These are phyloP conservation scores for Opisthocomus hoazin DNA, from an alignment of 2,113 vertebrate genomes.

Conservation along the genomic window DNA sequence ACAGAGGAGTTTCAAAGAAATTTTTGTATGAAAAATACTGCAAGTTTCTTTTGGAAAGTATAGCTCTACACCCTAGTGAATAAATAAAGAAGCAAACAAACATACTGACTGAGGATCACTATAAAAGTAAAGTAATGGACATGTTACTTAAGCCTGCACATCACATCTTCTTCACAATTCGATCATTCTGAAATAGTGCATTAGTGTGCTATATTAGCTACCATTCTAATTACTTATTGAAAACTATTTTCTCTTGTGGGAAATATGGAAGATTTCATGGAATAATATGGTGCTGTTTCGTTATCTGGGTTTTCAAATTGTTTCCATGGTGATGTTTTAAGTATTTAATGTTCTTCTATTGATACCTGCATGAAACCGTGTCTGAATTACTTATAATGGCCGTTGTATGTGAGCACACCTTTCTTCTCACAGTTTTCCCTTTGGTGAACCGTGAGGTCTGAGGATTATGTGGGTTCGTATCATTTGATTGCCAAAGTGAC, in stretches of 20 bases:
- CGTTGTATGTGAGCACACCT: background rate
- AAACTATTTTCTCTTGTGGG: background rate
- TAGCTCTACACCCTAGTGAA: background rate
- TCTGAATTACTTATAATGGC: background rate
- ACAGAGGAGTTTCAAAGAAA: background rate
- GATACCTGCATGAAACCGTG: background rate
- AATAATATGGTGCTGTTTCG: background rate
- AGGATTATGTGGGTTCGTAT: background rate
- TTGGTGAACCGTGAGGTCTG: background rate
- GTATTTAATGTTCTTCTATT: background rate
- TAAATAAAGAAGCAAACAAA: background rate
- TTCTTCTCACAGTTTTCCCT: background rate
- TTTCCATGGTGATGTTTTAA: background rate
- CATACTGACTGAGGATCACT: background rate
- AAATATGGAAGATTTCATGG: background rate
- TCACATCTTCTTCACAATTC: background rate
- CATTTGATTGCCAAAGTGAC: background rate
- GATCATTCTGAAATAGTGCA: background rate
- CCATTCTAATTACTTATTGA: background rate
- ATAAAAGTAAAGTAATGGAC: background rate
- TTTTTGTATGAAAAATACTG: background rate
- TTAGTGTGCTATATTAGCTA: background rate
- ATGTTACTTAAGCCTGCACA: background rate
- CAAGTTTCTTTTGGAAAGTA: background rate
- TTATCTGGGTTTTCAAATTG: background rate